These are phyloP conservation scores for Struthio camelus DNA, from an alignment of 2,113 vertebrate genomes.

Conservation along the genomic window DNA sequence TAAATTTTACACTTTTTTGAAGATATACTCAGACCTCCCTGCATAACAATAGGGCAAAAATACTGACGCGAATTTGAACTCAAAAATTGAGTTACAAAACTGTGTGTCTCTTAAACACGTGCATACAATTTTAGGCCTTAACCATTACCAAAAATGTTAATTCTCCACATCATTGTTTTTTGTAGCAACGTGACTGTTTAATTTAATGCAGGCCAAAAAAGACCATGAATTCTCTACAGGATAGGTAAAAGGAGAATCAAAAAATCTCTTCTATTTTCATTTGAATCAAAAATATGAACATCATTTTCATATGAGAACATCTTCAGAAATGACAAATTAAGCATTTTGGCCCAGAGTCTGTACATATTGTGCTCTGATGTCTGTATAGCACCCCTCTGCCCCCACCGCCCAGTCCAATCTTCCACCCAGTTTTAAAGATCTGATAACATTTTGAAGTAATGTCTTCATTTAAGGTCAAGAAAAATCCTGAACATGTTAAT, in stretches of 20 bases:
- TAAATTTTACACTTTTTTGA: not conserved
- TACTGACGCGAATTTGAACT: not conserved
- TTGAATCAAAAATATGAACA: not conserved
- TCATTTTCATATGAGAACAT: not conserved
- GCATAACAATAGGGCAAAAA: not conserved
- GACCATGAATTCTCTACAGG: not conserved
- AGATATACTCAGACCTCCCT: not conserved
- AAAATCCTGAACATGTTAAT: constrained; percentile 74
- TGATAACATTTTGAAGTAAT: constrained; percentile 57
- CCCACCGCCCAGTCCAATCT: not conserved
- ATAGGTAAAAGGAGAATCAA: not conserved
- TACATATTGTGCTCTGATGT: constrained; percentile 17
- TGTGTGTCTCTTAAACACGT: not conserved
- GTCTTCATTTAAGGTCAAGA: constrained; percentile 75
- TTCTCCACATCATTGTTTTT: not conserved
- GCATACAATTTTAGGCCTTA: not conserved
- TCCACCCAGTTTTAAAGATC: constrained; percentile 46
- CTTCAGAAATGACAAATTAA: not conserved
- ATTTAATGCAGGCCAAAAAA: not conserved
- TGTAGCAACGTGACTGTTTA: not conserved
- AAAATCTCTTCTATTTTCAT: not conserved
- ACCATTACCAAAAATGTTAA: not conserved
- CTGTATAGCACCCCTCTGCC: not conserved
- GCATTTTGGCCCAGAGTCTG: not conserved
- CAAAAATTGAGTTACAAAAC: not conserved